A percentile compares a stretch with the other conserved stretches of the same genome.
These are phyloP conservation scores for Elephantulus edwardii DNA, from an alignment of 2,113 vertebrate species.

Conservation along the genomic window DNA sequence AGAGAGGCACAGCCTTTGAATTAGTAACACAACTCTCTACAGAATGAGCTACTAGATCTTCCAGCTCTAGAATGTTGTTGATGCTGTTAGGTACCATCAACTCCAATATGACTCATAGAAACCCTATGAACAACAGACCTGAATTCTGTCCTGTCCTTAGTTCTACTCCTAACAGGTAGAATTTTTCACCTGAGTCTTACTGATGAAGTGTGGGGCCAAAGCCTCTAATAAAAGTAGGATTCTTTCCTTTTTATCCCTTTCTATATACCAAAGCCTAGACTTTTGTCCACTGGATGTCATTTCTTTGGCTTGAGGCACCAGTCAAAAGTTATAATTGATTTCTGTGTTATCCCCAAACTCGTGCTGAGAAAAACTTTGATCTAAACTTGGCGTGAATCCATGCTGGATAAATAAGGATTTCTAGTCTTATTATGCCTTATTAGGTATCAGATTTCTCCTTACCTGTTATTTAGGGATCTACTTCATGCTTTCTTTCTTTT, in stretches of 20 bases:
- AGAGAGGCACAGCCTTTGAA: too few relatives aligned
- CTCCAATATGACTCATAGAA: too few relatives aligned
- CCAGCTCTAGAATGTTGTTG: too few relatives aligned
- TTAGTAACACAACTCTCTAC: too few relatives aligned
- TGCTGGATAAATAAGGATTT: neutral
- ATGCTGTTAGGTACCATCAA: too few relatives aligned
- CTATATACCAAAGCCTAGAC: neutral
- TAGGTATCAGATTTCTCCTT: neutral
- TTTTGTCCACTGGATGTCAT: neutral
- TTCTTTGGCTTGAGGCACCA: neutral
- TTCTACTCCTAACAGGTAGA: neutral
- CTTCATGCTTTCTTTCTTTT: neutral
- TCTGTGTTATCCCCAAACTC: neutral
- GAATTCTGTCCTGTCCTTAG: neutral
- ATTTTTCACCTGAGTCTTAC: neutral
- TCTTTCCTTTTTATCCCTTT: neutral
- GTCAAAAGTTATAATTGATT: neutral
- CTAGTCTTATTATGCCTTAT: neutral
- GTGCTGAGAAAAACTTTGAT: neutral
- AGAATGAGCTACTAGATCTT: too few relatives aligned
- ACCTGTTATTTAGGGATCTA: neutral
- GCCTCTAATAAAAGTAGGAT: fast-evolving
- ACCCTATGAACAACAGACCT: neutral
- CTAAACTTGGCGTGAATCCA: neutral
- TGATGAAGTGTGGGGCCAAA: neutral